These are phyloP conservation scores for Serripes groenlandicus DNA, from an alignment of 2,888 invertebrate species.

Conservation along the genomic window DNA sequence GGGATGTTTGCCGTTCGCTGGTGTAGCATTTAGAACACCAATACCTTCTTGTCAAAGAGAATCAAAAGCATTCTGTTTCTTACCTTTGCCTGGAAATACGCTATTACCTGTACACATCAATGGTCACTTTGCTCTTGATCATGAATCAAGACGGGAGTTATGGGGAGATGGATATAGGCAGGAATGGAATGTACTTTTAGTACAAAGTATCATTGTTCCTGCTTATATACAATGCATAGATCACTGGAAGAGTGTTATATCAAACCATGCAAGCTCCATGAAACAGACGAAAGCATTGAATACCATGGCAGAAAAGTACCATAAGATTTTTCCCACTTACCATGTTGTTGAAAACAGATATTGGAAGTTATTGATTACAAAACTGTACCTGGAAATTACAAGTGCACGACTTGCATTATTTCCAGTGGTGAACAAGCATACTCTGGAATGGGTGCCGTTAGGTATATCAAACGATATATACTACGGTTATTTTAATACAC, in stretches of 20 bases:
- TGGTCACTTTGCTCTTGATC: conserved; percentile 80
- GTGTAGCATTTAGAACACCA: conserved; percentile 63
- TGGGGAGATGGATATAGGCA: conserved; percentile 59
- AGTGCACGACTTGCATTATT: background rate
- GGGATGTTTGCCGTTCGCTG: conserved; percentile 73
- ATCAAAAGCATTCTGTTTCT: conserved; percentile 66
- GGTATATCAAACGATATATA: background rate
- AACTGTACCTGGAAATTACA: background rate
- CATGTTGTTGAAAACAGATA: conserved; percentile 19
- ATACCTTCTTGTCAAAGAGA: too few relatives aligned
- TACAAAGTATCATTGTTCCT: conserved; percentile 74
- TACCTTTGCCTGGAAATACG: conserved; percentile 80
- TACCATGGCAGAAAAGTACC: too few relatives aligned
- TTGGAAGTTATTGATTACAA: conserved; percentile 31
- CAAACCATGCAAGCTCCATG: too few relatives aligned
- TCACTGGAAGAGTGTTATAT: conserved; percentile 24
- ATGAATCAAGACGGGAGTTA: conserved; percentile 72
- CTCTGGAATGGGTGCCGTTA: background rate
- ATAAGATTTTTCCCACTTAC: conserved; percentile 39
- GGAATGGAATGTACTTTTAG: conserved; percentile 80
- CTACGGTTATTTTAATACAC: too few relatives aligned
- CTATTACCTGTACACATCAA: conserved; percentile 81
- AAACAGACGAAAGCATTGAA: too few relatives aligned
- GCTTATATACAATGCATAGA: conserved; percentile 71
- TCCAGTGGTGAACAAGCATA: conserved; percentile 12